phyloP scores from a whole-genome alignment of 2,797 vertebrate species.

The Spheniscus humboldti region DNA sequence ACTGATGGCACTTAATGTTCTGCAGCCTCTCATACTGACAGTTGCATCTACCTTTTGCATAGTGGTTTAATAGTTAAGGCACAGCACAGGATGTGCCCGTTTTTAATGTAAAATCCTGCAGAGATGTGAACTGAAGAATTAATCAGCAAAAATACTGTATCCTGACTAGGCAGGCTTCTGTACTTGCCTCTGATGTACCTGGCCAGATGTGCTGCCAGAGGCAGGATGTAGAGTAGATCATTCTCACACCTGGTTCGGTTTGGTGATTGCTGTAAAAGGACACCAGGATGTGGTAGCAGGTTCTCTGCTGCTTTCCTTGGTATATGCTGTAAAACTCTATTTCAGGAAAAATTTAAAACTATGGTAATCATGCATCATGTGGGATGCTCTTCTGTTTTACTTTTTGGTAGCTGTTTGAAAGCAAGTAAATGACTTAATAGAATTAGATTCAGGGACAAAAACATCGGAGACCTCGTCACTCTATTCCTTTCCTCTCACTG shows the following conservation, averaged over 20 bases:
- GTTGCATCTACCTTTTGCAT: neutral
- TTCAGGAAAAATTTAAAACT: neutral
- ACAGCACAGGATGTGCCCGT: neutral
- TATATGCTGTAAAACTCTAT: neutral
- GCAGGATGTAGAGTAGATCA: neutral
- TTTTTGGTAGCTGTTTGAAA: neutral
- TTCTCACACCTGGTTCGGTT: neutral
- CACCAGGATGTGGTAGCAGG: neutral
- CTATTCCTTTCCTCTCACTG: neutral
- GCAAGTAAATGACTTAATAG: neutral
- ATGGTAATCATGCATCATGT: neutral
- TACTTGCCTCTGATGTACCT: neutral
- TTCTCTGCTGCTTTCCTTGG: neutral
- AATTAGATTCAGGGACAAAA: neutral
- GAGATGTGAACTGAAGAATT: neutral
- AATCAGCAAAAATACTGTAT: neutral
- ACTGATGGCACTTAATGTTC: neutral
- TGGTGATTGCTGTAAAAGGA: neutral
- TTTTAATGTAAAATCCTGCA: neutral
- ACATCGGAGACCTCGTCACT: neutral
- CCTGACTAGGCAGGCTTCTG: neutral
- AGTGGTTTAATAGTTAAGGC: neutral
- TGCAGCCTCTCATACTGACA: neutral
- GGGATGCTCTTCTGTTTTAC: neutral
- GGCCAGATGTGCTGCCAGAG: neutral